phyloP scores from a whole-genome alignment of 2,888 invertebrate genomes.

The Dichetophora obliterata region DNA sequence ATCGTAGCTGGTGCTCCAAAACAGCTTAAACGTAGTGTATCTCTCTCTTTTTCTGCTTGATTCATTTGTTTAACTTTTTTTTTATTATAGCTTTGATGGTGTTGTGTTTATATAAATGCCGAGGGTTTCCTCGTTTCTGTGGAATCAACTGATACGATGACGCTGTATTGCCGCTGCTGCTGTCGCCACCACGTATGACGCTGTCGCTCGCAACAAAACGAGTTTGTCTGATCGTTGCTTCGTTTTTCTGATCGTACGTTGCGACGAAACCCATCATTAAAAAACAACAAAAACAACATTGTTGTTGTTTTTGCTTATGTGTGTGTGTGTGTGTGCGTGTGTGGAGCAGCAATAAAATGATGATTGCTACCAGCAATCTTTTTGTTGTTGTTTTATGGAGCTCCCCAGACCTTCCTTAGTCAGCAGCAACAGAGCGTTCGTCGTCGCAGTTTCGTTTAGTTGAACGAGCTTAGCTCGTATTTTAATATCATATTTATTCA shows the following conservation, averaged over 20 bases:
- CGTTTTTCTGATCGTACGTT: background rate
- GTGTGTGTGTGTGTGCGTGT: slow-evolving; percentile 27
- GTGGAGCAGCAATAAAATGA: slow-evolving; percentile 59
- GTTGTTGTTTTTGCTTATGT: slow-evolving; percentile 9
- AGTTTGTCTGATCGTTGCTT: background rate
- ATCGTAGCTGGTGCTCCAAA: background rate
- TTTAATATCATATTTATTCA: slow-evolving; percentile 58
- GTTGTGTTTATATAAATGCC: slow-evolving; percentile 41
- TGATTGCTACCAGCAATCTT: slow-evolving; percentile 52
- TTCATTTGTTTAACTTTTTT: slow-evolving; percentile 42
- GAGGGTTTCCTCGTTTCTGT: slow-evolving; percentile 67
- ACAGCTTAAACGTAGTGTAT: background rate
- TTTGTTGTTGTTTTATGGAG: slow-evolving; percentile 52
- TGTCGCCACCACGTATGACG: slow-evolving; percentile 12
- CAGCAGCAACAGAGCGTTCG: slow-evolving; percentile 52
- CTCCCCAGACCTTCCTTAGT: slow-evolving; percentile 68
- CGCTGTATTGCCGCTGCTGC: slow-evolving; percentile 24
- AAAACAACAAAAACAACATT: background rate
- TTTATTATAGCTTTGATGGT: slow-evolving; percentile 43
- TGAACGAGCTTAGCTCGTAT: slow-evolving; percentile 52
- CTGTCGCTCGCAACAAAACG: background rate
- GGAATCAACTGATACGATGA: slow-evolving; percentile 56
- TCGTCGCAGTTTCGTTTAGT: slow-evolving; percentile 10
- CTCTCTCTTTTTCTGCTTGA: slow-evolving; percentile 56
- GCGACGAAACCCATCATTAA: background rate